Conservation (phyloP, 2,797 vertebrate species). For the Pangasius djambal region DNA sequence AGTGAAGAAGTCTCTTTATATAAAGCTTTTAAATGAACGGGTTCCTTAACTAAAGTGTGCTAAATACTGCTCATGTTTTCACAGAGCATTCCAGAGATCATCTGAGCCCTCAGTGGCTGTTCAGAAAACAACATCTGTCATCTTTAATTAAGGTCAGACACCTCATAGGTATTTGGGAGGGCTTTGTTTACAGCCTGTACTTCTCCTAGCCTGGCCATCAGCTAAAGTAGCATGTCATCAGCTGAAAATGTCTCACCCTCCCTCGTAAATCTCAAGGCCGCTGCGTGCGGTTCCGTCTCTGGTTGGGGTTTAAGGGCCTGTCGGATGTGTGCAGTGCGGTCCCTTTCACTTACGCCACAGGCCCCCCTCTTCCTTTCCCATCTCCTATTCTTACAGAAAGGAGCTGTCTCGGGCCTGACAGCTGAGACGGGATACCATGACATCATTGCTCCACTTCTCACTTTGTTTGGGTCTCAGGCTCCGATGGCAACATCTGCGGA, state of each 20-base stretch:
- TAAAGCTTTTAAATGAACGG: background rate
- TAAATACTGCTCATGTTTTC: constrained; percentile 24
- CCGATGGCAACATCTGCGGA: constrained; percentile 56
- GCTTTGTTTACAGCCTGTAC: constrained; percentile 47
- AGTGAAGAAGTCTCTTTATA: background rate
- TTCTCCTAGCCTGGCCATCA: constrained; percentile 37
- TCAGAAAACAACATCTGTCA: constrained; percentile 40
- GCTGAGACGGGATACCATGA: constrained; percentile 57
- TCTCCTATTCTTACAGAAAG: constrained; percentile 55
- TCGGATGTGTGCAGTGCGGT: constrained; percentile 53
- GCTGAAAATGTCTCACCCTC: constrained; percentile 52
- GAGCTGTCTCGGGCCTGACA: constrained; percentile 53
- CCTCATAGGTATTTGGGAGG: constrained; percentile 29
- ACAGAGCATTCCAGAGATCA: constrained; percentile 25
- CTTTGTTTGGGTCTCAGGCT: constrained; percentile 52
- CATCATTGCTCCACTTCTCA: constrained; percentile 61
- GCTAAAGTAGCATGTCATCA: constrained; percentile 51
- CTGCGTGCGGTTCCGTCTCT: constrained; percentile 35
- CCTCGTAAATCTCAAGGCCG: constrained; percentile 17
- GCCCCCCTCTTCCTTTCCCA: constrained; percentile 27
- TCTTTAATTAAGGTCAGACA: constrained; percentile 54
- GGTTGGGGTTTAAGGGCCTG: constrained; percentile 43
- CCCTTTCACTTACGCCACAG: constrained; percentile 46
- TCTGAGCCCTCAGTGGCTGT: constrained; percentile 6
- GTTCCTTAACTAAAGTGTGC: background rate